Evolutionary conservation across 2,888 invertebrate species (phyloP), one percentile per base, ranked within the genome.

Genomic region (Clistopyga incitator): DNA sequence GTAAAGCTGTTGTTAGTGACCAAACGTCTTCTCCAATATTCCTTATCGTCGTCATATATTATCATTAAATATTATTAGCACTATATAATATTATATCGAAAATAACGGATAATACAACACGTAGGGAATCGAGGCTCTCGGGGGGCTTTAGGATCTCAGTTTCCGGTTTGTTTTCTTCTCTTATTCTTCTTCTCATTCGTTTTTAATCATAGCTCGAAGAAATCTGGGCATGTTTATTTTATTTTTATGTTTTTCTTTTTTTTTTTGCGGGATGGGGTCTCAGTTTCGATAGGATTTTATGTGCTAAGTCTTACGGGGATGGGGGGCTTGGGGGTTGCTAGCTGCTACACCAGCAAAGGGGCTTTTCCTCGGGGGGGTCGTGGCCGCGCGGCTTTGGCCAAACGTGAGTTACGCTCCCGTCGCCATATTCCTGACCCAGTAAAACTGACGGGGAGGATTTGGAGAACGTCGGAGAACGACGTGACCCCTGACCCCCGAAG

Each of bases 91-190:
- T 92, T 92, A 93, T 93, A 93, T 93, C 92, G 93, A 93, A 93
- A 93, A 93, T 93, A 93, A 92, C 93, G 93, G 92, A 93, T 93
- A 93, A 93, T 93, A 93, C 93, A 93, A 93, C 93, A 93, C 92
- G 93, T 92, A 92, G 91, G 93, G 92, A 90, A 90, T 90, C 90
- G 88, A 89, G 90, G 90, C 88, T 78, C 84, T 84, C 84, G 79
- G 78, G 72, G 75, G 67, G 52, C 56, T 52, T 71, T 75, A 72
- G 72, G 81, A 78, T 67, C 47, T 61, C 65, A 52, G 71, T 68
- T 74, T 74, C 45, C 42, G 70, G 47, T 59, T 74, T 18, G 15
- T n/a, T 13, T 50, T 25, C 11, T 34, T 67, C 20, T 50, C n/a
- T n/a, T n/a, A n/a, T n/a, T n/a, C n/a, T 50, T 67, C 4, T 29